These are phyloP conservation scores for Drosophila mauritiana DNA, from an alignment of 1,140 invertebrate species.

Conservation along the genomic window DNA sequence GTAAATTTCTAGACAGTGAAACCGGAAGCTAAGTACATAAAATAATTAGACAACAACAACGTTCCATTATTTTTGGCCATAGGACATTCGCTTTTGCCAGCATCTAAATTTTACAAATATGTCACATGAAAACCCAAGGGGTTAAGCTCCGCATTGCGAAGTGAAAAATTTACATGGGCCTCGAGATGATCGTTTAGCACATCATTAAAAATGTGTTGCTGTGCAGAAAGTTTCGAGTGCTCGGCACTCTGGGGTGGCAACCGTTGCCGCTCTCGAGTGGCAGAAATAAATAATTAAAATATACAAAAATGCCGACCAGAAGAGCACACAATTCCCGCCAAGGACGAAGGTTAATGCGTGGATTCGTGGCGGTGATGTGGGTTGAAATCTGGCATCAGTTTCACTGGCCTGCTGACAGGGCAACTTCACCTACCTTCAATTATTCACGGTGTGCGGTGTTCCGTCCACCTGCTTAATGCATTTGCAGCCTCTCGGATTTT, in stretches of 20 bases:
- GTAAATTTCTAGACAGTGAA: too few species aligned
- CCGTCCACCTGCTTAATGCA: slow-evolving; percentile 43
- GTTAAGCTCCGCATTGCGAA: slow-evolving; percentile 3
- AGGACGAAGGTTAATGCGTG: slow-evolving; percentile 42
- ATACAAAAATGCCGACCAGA: slow-evolving; percentile 11
- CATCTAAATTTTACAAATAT: not conserved
- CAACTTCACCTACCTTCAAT: slow-evolving; percentile 69
- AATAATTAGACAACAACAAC: too few species aligned
- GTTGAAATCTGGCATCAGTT: slow-evolving; percentile 54
- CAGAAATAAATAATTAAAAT: slow-evolving; percentile 46
- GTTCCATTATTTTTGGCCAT: too few species aligned
- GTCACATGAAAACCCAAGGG: not conserved
- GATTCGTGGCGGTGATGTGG: slow-evolving; percentile 8
- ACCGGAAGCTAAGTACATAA: too few species aligned
- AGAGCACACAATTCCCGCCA: slow-evolving; percentile 39
- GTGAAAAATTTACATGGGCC: slow-evolving; percentile 2
- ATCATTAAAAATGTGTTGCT: slow-evolving; percentile 67
- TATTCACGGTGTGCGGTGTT: slow-evolving; percentile 65
- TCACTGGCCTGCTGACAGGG: slow-evolving; percentile 52
- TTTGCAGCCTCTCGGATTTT: slow-evolving; percentile 18
- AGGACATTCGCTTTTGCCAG: too few species aligned
- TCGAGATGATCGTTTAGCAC: slow-evolving; percentile 52
- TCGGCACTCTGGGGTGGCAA: slow-evolving; percentile 33
- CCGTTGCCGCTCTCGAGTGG: slow-evolving; percentile 36
- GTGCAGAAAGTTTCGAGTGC: slow-evolving; percentile 59